Percentiles rank a stretch among this genome's conserved stretches.
phyloP scores from a whole-genome alignment of 2,113 vertebrate species.

The Corydoras maculifer region DNA sequence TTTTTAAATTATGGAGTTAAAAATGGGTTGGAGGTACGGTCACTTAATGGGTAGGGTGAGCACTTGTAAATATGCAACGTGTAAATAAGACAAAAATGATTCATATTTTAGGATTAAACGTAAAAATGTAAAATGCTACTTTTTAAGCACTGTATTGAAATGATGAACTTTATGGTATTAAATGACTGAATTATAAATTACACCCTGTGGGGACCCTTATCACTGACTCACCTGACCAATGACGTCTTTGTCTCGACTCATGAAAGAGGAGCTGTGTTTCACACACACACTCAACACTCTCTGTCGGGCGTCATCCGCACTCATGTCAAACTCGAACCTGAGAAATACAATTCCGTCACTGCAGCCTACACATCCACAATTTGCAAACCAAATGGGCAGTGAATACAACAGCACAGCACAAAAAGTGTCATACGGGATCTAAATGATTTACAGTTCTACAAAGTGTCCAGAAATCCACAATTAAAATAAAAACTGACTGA shows the following conservation, averaged over 20 bases:
- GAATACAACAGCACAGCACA: too few relatives aligned
- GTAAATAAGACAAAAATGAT: too few relatives aligned
- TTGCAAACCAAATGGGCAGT: too few relatives aligned
- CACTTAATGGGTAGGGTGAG: too few relatives aligned
- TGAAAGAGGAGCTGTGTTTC: conserved; percentile 80
- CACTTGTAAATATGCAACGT: too few relatives aligned
- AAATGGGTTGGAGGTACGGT: too few relatives aligned
- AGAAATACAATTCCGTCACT: neutral
- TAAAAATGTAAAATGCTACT: too few relatives aligned
- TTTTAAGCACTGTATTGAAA: too few relatives aligned
- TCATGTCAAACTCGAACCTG: conserved; percentile 83
- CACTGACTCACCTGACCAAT: conserved; percentile 75
- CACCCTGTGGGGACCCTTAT: neutral
- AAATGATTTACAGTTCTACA: too few relatives aligned
- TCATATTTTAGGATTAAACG: too few relatives aligned
- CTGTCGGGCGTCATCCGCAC: conserved; percentile 64
- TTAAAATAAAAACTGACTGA: neutral
- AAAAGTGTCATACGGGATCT: too few relatives aligned
- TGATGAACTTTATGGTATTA: neutral
- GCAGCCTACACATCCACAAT: neutral
- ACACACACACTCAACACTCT: conserved; percentile 72
- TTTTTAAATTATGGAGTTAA: neutral
- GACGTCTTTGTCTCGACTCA: conserved; percentile 73
- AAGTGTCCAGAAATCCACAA: neutral
- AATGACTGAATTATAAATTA: neutral